Percentiles rank a stretch among this genome's conserved stretches.
These are phyloP conservation scores for Rosalia funebris DNA, from an alignment of 2,888 invertebrate genomes.

Conservation along the genomic window DNA sequence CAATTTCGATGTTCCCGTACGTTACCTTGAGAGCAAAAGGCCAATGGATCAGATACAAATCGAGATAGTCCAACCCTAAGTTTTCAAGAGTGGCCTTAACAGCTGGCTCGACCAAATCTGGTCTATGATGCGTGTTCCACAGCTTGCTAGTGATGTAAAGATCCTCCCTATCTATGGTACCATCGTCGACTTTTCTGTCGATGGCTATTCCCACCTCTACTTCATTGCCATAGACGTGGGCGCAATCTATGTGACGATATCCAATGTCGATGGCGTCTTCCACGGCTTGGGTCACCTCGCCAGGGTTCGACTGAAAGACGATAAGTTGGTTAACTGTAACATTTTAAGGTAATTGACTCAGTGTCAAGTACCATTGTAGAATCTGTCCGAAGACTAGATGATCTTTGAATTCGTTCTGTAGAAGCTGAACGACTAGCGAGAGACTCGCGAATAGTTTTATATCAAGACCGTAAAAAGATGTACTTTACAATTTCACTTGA, in stretches of 20 bases:
- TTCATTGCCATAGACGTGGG: conserved; percentile 76
- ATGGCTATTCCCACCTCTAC: conserved; percentile 71
- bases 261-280: conserved; percentile 80
- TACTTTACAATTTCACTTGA: no score
- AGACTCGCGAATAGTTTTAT: no score
- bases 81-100: conserved; percentile 63
- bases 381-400: no score
- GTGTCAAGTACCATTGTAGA: no score
- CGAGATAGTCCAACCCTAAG: conserved; percentile 67
- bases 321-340: neutral
- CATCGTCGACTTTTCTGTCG: conserved; percentile 44
- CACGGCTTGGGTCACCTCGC: conserved; percentile 73
- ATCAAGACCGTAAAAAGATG: no score
- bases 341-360: no score
- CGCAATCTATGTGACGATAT: conserved; percentile 82
- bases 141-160: conserved; percentile 79
- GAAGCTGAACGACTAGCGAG: no score
- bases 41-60: conserved; percentile 69
- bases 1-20: no score
- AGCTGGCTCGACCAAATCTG: conserved; percentile 66
- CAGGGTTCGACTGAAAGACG: conserved; percentile 71
- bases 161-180: conserved; percentile 72
- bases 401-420: no score
- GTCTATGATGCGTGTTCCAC: conserved; percentile 90
- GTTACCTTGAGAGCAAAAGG: conserved; percentile 60